Base-by-base conservation (phyloP, 1,140 invertebrate genomes). In the Daktulosphaira vitifoliae region DNA sequence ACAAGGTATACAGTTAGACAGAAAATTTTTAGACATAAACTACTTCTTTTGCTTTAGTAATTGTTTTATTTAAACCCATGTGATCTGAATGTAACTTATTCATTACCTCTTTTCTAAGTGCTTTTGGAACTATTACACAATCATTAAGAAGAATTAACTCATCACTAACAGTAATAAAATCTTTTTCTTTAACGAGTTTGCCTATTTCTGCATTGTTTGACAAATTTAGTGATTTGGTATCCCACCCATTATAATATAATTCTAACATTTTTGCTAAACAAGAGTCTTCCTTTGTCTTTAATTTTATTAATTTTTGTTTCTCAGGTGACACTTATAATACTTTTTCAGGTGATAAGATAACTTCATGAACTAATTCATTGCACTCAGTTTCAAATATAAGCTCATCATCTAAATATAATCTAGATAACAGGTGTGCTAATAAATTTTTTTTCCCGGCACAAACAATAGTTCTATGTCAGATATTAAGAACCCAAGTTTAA, bases 161-260 rank as follows among this genome's bases (percentile, higher is more conserved):
- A 52, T 51, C 25, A 59, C 64, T 33, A 44, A 23, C n/a, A 2
- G 18, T 26, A 53, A 42, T 68, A 16, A 56, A 52, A 2, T 68
- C 67, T 29, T 51, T 38, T n/a, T 29, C 16, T 3, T 52, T 62
- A 51, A 51, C 37, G 23, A n/a, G 33, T 18, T 26, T 59, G 7
- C 18, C 44, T 2, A 65, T 46, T 37, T 15, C 65, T 25, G 8
- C 15, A 25, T 64, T 66, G 51, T 51, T 64, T 65, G 46, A 37
- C 39, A 64, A 23, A 46, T 66, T 53, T 37, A 56, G 37, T 52
- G 11, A 56, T 59, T 65, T 39, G 46, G 25, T 13, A 52, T 29
- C 33, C 66, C 52, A 23, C 37, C 56, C 46, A 64, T 50, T 26
- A 22, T 29, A 18, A 48, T 53, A 46, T 50, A 54, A 42, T 22